Conservation (phyloP, 2,113 vertebrate species). For the zebrafish (Danio rerio) region DNA sequence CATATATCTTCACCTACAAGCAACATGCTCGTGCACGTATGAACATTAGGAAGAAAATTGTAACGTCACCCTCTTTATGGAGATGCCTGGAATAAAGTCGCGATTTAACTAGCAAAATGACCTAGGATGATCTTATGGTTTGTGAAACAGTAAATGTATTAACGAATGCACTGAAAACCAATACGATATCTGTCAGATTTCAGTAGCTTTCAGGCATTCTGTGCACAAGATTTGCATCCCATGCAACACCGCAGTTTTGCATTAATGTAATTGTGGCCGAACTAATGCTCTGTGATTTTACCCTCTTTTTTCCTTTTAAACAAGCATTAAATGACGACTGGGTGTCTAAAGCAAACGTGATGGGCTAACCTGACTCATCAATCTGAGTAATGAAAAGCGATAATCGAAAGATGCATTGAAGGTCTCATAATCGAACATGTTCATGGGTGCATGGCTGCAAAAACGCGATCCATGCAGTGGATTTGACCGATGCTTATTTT, state of each 20-base stretch:
- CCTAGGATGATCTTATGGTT: not conserved
- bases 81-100: constrained; percentile 9
- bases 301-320: not conserved
- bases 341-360: constrained; percentile 40
- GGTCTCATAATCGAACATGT: constrained; percentile 44
- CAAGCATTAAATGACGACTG: constrained; percentile 26
- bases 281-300: constrained; percentile 5
- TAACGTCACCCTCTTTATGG: constrained; percentile 48
- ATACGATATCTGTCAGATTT: constrained; percentile 18
- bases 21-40: constrained; percentile 50
- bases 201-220: constrained; percentile 39
- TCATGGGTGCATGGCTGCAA: constrained; percentile 40
- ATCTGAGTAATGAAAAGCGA: constrained; percentile 38
- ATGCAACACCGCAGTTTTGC: constrained; percentile 59
- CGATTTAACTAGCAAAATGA: not conserved
- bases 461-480: constrained; percentile 35
- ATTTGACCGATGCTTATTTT: constrained; percentile 13
- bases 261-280: constrained; percentile 53
- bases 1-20: not conserved
- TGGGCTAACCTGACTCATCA: constrained; percentile 37
- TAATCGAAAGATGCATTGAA: constrained; percentile 39
- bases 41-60: constrained; percentile 35
- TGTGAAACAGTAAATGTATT: not conserved
- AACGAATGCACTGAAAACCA: not conserved
- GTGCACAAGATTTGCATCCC: constrained; percentile 52